Conservation (phyloP, 2,888 invertebrate species). For the Melinopterus prodromus region DNA sequence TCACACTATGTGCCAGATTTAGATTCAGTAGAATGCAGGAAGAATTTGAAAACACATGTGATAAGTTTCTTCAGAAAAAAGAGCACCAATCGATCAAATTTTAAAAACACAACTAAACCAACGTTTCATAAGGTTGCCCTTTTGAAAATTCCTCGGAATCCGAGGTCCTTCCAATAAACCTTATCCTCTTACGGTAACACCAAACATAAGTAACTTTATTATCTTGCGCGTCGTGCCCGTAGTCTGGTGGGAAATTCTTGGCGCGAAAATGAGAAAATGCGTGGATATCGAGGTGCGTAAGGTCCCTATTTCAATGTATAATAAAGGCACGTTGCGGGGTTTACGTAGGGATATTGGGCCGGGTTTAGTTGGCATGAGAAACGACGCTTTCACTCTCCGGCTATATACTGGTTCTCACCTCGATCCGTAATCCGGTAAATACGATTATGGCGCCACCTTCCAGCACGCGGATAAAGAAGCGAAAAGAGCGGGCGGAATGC, state of each 20-base stretch:
- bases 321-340: not conserved
- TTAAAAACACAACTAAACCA: too few species aligned
- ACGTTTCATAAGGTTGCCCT: too few species aligned
- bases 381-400: not conserved
- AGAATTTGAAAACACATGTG: too few species aligned
- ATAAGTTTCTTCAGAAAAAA: too few species aligned
- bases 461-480: not conserved
- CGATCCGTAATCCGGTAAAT: not conserved
- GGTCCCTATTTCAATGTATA: not conserved
- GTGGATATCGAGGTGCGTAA: not conserved
- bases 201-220: not conserved
- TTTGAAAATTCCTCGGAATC: too few species aligned
- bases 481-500: not conserved
- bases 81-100: too few species aligned
- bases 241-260: not conserved
- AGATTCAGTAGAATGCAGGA: too few species aligned
- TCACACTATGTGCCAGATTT: too few species aligned
- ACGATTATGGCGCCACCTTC: not conserved
- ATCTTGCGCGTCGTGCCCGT: not conserved
- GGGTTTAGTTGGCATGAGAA: not conserved
- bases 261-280: not conserved
- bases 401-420: conserved; percentile 4
- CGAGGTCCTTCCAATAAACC: too few species aligned
- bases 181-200: not conserved
- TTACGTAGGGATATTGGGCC: not conserved